phyloP scores from a whole-genome alignment of 2,113 vertebrate species.

The Silurus glanis region DNA sequence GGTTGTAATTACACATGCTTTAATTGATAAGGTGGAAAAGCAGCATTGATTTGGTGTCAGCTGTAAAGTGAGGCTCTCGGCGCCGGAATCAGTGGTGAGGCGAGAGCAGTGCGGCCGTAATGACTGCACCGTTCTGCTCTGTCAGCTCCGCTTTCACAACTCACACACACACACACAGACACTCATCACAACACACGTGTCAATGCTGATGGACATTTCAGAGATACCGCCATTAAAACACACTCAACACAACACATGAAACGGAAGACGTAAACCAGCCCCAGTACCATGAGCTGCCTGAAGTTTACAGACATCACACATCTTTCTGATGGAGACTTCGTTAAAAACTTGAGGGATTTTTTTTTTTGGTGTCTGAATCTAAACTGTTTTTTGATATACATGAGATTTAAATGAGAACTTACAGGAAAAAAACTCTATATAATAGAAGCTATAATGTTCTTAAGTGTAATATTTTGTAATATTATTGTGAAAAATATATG shows the following conservation, averaged over 20 bases:
- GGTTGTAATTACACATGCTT: slow-evolving; percentile 76
- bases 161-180: background rate
- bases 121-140: slow-evolving; percentile 72
- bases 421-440: background rate
- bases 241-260: background rate
- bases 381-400: background rate
- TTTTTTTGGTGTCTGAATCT: background rate
- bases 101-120: slow-evolving; percentile 59
- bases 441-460: background rate
- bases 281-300: background rate
- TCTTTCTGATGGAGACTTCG: background rate
- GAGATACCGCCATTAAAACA: too few species aligned
- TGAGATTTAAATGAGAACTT: background rate
- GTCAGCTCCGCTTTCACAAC: slow-evolving; percentile 62
- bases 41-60: slow-evolving; percentile 77
- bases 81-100: slow-evolving; percentile 28
- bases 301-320: background rate
- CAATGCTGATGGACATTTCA: too few species aligned
- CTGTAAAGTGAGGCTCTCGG: slow-evolving; percentile 45
- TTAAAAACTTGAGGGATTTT: background rate
- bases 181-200: too few species aligned
- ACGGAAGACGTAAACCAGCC: background rate
- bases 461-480: background rate
- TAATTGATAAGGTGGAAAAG: slow-evolving; percentile 80
- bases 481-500: too few species aligned